These are phyloP conservation scores for Anguilla pacifica DNA, from an alignment of 2,797 vertebrate genomes.

Conservation along the genomic window DNA sequence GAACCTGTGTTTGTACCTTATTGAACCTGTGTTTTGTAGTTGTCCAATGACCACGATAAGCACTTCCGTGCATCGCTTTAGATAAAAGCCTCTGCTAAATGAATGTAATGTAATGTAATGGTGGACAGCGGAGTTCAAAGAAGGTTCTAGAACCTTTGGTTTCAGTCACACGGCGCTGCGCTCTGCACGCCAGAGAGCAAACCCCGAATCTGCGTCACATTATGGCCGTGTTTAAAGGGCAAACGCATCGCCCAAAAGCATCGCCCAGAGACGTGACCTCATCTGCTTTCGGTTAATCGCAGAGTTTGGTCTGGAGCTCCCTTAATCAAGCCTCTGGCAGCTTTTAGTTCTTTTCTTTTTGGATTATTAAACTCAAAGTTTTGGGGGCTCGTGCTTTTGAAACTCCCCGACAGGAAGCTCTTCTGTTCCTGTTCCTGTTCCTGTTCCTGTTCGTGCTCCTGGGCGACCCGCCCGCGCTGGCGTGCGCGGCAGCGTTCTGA, in stretches of 20 bases:
- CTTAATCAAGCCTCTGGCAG: neutral
- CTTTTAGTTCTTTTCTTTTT: neutral
- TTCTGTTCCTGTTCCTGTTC: neutral
- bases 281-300: neutral
- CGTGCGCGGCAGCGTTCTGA: slow-evolving; percentile 28
- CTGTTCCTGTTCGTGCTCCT: neutral
- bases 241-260: neutral
- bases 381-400: neutral
- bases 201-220: neutral
- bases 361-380: neutral
- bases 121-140: neutral
- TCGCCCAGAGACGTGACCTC: neutral
- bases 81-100: too few species aligned
- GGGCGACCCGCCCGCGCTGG: slow-evolving; percentile 15
- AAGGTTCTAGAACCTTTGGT: neutral
- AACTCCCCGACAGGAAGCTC: slow-evolving; percentile 4
- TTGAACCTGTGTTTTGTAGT: too few species aligned
- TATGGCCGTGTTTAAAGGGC: neutral
- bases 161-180: neutral
- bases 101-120: too few species aligned
- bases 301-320: neutral
- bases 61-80: too few species aligned
- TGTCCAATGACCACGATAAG: too few species aligned
- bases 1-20: too few species aligned
- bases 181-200: neutral